phyloP scores from a whole-genome alignment of 2,797 vertebrate genomes.

The Petrocephalus sullivani region DNA sequence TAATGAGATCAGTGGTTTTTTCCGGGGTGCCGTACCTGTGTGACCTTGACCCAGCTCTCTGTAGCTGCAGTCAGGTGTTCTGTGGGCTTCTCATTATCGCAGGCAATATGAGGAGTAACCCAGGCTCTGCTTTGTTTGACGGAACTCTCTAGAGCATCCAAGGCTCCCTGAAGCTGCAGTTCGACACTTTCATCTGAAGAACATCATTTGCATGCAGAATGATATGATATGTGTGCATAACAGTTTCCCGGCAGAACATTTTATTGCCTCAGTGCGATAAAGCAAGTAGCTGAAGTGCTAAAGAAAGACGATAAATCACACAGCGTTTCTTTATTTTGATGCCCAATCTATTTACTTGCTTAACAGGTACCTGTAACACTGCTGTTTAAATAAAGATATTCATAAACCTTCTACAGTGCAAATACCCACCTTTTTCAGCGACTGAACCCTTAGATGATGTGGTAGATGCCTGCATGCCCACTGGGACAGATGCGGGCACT shows the following conservation, averaged over 20 bases:
- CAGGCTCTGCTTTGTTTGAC: slow-evolving; percentile 62
- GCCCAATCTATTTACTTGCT: not conserved
- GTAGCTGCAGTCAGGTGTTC: slow-evolving; percentile 50
- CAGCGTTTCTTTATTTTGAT: not conserved
- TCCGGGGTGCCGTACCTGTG: slow-evolving; percentile 54
- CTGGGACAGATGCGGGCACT: slow-evolving; percentile 48
- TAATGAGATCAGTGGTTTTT: not conserved
- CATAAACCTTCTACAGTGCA: not conserved
- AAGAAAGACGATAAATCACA: not conserved
- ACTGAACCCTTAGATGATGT: slow-evolving; percentile 35
- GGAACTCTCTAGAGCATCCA: slow-evolving; percentile 75
- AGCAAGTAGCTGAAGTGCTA: not conserved
- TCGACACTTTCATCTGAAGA: slow-evolving; percentile 47
- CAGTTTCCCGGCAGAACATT: not conserved
- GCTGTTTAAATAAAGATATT: not conserved
- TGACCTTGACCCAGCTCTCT: slow-evolving; percentile 52
- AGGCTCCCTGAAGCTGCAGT: slow-evolving; percentile 65
- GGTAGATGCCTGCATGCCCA: slow-evolving; percentile 36
- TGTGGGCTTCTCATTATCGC: slow-evolving; percentile 45
- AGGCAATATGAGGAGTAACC: slow-evolving; percentile 37
- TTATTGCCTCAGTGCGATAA: not conserved
- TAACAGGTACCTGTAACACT: not conserved
- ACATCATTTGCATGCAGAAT: not conserved
- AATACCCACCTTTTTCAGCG: slow-evolving; percentile 39
- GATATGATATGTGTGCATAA: not conserved